Evolutionary conservation across 2,113 vertebrate species (phyloP).

Genomic region (Copsychus sechellarum): DNA sequence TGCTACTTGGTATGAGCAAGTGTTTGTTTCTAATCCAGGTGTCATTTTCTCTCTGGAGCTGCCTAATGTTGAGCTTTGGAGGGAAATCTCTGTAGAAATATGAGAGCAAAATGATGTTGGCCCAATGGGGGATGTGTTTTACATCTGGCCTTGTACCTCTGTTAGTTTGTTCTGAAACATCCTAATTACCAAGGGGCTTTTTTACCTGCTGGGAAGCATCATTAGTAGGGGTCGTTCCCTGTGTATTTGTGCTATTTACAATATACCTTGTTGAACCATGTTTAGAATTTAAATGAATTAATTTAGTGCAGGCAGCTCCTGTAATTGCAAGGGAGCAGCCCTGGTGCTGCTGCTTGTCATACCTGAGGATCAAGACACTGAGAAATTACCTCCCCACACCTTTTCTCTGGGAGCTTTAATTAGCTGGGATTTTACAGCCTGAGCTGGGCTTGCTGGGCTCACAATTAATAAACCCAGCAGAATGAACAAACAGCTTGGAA

Average conservation of each 20-base stretch:
- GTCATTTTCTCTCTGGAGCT: not conserved
- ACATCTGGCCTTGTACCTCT: not conserved
- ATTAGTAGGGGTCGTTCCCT: not conserved
- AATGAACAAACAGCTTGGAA: not conserved
- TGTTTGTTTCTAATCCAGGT: not conserved
- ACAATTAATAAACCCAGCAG: not conserved
- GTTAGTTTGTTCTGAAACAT: not conserved
- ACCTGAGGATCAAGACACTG: not conserved
- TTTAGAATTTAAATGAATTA: slow-evolving; percentile 22
- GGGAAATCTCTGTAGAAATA: not conserved
- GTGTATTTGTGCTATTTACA: not conserved
- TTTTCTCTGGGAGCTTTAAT: not conserved
- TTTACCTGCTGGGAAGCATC: not conserved
- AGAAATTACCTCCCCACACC: not conserved
- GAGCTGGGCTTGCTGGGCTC: not conserved
- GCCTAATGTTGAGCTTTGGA: rapidly evolving
- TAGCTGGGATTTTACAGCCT: not conserved
- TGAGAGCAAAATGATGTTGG: not conserved
- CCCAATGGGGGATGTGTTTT: not conserved
- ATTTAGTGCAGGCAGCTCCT: not conserved
- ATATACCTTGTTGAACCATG: not conserved
- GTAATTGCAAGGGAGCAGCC: not conserved
- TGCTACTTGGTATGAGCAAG: not conserved
- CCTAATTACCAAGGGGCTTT: not conserved
- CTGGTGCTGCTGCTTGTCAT: not conserved